These are phyloP conservation scores for Exephanes ischioxanthus DNA, from an alignment of 2,888 invertebrate species.

Conservation along the genomic window DNA sequence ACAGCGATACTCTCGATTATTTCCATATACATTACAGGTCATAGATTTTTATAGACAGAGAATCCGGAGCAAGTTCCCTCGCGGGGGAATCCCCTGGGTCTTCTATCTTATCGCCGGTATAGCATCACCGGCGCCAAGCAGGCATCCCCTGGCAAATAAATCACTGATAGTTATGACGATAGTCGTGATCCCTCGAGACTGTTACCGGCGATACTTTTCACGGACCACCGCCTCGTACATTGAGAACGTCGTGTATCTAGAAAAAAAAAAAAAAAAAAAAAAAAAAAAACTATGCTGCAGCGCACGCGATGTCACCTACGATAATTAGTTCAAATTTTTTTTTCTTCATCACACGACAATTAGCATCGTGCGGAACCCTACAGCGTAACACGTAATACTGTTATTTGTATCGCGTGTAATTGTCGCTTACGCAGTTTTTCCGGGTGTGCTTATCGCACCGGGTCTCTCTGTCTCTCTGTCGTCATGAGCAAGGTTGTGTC, in stretches of 20 bases:
- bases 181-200: slow-evolving; percentile 22
- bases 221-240: background rate
- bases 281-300: background rate
- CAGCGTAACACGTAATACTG: slow-evolving; percentile 25
- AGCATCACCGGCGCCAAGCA: slow-evolving; percentile 3
- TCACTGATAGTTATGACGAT: slow-evolving; percentile 45
- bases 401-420: slow-evolving; percentile 52
- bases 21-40: background rate
- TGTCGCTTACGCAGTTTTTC: slow-evolving; percentile 37
- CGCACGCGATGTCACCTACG: background rate
- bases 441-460: slow-evolving; percentile 18
- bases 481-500: background rate
- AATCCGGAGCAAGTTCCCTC: slow-evolving; percentile 12
- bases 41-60: background rate
- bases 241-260: background rate
- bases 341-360: slow-evolving; percentile 42
- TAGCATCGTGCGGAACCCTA: slow-evolving; percentile 36
- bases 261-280: background rate
- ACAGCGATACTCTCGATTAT: background rate
- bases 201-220: slow-evolving; percentile 18
- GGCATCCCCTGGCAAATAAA: slow-evolving; percentile 50
- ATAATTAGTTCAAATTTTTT: slow-evolving; percentile 13
- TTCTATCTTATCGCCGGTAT: slow-evolving; percentile 4
- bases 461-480: background rate
- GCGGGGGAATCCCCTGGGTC: slow-evolving; percentile 7